Conservation (phyloP, 1,140 invertebrate species). For the Agrilus planipennis region DNA sequence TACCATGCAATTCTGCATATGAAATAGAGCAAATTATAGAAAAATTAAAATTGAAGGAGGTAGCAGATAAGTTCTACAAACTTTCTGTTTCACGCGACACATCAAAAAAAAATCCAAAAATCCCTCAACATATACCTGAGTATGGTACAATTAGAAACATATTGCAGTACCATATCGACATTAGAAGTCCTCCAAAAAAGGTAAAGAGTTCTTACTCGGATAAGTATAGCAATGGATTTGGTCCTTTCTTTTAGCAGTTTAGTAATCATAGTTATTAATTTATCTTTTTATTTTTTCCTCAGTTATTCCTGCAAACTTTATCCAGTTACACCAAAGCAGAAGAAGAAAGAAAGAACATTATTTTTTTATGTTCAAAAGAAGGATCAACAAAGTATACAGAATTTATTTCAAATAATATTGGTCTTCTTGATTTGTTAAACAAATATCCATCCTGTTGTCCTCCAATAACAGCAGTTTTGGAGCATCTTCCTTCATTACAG, state of each 20-base stretch:
- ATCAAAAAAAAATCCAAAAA: constrained; percentile 22
- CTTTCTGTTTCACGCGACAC: constrained; percentile 14
- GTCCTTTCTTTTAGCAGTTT: too few species aligned
- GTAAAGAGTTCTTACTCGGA: too few species aligned
- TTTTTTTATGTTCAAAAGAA: constrained; percentile 52
- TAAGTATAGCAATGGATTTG: too few species aligned
- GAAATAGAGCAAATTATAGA: constrained; percentile 21
- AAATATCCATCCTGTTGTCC: constrained; percentile 52
- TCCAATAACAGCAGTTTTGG: constrained; percentile 49
- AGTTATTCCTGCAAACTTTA: constrained; percentile 51
- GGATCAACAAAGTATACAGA: constrained; percentile 47
- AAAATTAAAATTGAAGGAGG: constrained; percentile 12
- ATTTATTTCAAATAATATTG: constrained; percentile 45
- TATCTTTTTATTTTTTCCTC: constrained; percentile 23
- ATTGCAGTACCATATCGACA: constrained; percentile 33
- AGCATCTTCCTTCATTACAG: constrained; percentile 58
- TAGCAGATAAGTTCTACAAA: constrained; percentile 14
- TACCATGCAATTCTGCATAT: constrained; percentile 21
- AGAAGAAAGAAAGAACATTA: constrained; percentile 47
- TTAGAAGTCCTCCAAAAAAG: constrained; percentile 37
- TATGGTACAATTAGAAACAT: constrained; percentile 32
- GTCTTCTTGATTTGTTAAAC: constrained; percentile 52
- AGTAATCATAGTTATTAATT: too few species aligned
- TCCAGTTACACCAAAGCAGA: constrained; percentile 44
- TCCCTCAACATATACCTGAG: constrained; percentile 35